These are phyloP conservation scores for Zaprionus camerounensis DNA, from an alignment of 1,140 invertebrate genomes.

Conservation along the genomic window DNA sequence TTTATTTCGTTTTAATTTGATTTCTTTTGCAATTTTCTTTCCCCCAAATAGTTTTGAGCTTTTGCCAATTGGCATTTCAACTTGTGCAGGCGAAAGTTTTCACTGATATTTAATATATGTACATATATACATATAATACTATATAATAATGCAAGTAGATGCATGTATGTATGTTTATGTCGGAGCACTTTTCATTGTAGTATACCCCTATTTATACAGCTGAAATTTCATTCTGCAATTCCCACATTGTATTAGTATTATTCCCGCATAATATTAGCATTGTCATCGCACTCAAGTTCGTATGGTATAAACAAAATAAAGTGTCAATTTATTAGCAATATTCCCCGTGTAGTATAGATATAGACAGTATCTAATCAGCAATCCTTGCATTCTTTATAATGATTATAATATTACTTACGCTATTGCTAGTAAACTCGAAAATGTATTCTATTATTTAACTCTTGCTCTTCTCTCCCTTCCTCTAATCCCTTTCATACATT, in stretches of 20 bases:
- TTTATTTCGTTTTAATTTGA: background rate
- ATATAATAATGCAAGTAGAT: background rate
- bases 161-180: background rate
- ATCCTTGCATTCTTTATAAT: no score
- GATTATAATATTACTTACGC: no score
- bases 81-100: conserved; percentile 23
- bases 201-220: no score
- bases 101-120: background rate
- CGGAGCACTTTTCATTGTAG: background rate
- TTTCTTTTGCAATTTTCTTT: background rate
- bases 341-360: background rate
- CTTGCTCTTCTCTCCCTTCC: no score
- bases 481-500: no score
- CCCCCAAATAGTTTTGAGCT: conserved; percentile 33
- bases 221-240: background rate
- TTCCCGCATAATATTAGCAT: conserved; percentile 10
- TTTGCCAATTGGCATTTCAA: conserved; percentile 64
- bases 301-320: conserved; percentile 5
- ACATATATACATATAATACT: background rate
- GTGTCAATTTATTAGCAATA: conserved; percentile 18
- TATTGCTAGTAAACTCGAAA: no score
- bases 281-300: conserved; percentile 21
- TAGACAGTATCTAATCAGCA: background rate
- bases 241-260: no score
- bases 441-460: no score